Conservation (phyloP, 2,797 vertebrate species). For the Buphagus erythrorhynchus region DNA sequence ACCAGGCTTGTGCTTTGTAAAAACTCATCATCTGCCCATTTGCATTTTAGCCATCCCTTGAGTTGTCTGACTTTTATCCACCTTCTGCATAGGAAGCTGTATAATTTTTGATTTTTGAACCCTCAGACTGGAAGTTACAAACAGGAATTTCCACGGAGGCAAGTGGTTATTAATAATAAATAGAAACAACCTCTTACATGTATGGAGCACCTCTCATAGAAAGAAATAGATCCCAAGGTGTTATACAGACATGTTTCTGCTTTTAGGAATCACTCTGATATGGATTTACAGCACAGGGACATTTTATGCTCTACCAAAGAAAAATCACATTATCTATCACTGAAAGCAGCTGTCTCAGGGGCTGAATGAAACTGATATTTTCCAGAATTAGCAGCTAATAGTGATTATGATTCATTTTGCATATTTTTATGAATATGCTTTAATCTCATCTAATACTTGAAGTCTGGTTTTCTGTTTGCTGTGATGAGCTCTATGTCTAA, state of each 20-base stretch:
- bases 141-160: not conserved
- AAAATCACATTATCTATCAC: not conserved
- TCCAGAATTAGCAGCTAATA: not conserved
- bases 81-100: not conserved
- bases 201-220: slow-evolving; percentile 4
- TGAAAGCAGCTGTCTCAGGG: not conserved
- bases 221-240: slow-evolving; percentile 25
- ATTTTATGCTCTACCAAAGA: not conserved
- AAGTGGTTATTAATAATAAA: slow-evolving; percentile 53
- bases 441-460: not conserved
- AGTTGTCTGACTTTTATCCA: not conserved
- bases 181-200: slow-evolving; percentile 22
- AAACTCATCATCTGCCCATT: not conserved
- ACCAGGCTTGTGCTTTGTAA: not conserved
- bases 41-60: not conserved
- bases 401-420: not conserved
- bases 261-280: not conserved
- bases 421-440: slow-evolving; percentile 16
- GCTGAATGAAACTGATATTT: not conserved
- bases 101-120: not conserved
- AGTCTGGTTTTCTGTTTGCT: not conserved
- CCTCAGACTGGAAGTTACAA: not conserved
- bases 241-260: slow-evolving; percentile 3
- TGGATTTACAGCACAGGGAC: not conserved
- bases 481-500: not conserved